A percentile compares a stretch with the other conserved stretches of the same genome.
Conservation (phyloP, 2,888 invertebrate species). For the Erebia palarica region DNA sequence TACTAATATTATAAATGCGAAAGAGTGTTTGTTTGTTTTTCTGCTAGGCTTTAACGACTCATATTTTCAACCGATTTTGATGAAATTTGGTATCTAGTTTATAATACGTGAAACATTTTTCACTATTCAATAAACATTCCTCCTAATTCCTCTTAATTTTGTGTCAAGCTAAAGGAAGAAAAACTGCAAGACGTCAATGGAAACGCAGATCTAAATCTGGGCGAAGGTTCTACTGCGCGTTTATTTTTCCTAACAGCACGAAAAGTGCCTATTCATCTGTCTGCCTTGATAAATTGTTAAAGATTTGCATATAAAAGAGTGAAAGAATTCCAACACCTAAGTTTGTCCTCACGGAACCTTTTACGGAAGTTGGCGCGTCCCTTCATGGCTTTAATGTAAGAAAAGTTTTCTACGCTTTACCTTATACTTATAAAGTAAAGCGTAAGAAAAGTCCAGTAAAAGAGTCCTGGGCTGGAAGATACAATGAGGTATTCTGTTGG, state of each 20-base stretch:
- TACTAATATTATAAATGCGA: too few species aligned
- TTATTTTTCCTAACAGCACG: conserved; percentile 46
- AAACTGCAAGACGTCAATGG: not conserved
- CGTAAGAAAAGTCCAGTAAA: too few species aligned
- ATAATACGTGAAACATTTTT: too few species aligned
- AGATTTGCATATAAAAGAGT: conserved; percentile 73
- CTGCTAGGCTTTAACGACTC: too few species aligned
- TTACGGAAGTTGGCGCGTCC: conserved; percentile 48
- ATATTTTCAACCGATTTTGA: too few species aligned
- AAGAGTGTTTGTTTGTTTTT: too few species aligned
- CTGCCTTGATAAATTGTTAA: conserved; percentile 72
- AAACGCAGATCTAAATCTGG: conserved; percentile 21
- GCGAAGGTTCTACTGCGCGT: conserved; percentile 20
- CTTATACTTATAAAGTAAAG: conserved; percentile 7
- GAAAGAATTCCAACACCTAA: conserved; percentile 54
- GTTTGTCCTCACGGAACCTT: conserved; percentile 59
- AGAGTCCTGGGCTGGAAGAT: too few species aligned
- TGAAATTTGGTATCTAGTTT: not conserved
- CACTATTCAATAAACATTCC: not conserved
- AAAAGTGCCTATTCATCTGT: conserved; percentile 72
- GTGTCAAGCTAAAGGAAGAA: not conserved
- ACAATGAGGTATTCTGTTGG: too few species aligned
- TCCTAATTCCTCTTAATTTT: not conserved
- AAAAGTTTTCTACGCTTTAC: not conserved
- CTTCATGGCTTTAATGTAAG: not conserved